Conservation (phyloP, 2,113 vertebrate species). For the Motacilla tschutschensis region DNA sequence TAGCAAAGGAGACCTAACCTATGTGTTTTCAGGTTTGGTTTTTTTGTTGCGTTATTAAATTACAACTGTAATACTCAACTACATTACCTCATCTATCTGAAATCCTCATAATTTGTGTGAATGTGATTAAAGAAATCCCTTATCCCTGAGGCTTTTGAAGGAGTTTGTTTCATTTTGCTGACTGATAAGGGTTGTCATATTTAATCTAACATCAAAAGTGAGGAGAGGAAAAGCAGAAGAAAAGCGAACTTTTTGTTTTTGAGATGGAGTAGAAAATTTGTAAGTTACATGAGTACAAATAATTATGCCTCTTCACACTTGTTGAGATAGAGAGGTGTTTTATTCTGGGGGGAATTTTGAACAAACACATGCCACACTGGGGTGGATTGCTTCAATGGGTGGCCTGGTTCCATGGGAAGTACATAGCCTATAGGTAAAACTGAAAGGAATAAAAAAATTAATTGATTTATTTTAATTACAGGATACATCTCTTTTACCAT, state of each 20-base stretch:
- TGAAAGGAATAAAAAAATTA: neutral
- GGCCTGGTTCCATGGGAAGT: neutral
- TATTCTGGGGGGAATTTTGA: neutral
- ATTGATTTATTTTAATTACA: constrained; percentile 38
- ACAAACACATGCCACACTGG: neutral
- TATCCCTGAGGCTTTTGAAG: constrained; percentile 7
- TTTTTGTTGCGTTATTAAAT: neutral
- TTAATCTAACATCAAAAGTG: constrained; percentile 32
- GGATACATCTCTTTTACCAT: neutral
- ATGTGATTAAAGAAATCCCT: constrained; percentile 26
- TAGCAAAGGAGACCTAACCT: neutral
- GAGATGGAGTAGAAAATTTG: neutral
- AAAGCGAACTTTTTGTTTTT: neutral
- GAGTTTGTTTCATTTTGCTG: constrained; percentile 24
- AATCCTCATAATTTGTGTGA: constrained; percentile 16
- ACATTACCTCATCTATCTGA: neutral
- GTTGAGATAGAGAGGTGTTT: neutral
- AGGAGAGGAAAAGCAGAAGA: neutral
- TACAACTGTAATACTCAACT: neutral
- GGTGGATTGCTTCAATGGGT: neutral
- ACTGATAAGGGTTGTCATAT: neutral
- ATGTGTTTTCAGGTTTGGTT: fast-evolving
- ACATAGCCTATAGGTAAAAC: constrained; percentile 30
- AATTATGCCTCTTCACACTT: constrained; percentile 13
- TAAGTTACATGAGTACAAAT: neutral